Base-by-base conservation (phyloP, 2,113 vertebrate species). In the Addax nasomaculatus region DNA sequence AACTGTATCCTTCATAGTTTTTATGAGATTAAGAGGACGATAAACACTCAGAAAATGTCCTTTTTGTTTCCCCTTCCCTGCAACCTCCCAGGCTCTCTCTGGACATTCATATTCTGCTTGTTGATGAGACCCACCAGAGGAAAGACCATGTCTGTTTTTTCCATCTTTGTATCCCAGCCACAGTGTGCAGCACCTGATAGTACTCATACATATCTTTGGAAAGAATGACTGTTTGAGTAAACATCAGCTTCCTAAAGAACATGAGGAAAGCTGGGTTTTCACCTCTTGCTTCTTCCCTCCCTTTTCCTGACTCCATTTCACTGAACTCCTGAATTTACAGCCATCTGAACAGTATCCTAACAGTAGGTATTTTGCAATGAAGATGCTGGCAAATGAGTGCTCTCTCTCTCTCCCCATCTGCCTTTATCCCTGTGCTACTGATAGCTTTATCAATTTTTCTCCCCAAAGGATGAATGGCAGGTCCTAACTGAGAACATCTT, bases 341-440 rank as follows among this genome's bases (percentile, higher is more conserved):
- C 55, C 84, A 85, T 80, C 17, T 23, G 58, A 85, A 93, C 57
- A 94, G 43, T 90, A 86, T 45, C 39, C 62, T 62, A 47, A 62
- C 49, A 36, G 64, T n/a, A 89, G 86, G 55, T 94, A 89, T 93
- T 97, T 97, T 79, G 86, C 33, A 53, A 62, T 51, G 30, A 89
- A 94, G 93, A 89, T 51, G 57, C 55, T 73, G 60, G 30, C 15
- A 15, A 30, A 30, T 73, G 57, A 76, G 6, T 29, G 19, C 67
- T 92, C 36, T 79, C 80, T 85, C 80, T 85, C 36, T 79, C 60
- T 62, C 23, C 76, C 86, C 51, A 43, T 67, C 78, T 92, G 81
- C 27, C 86, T 96, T 89, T 95, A 96, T 96, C 91, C 43, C 80
- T 87, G 23, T 51, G 60, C 92, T 95, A 67, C 92, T 85, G 81